A percentile compares a stretch with the other conserved stretches of the same genome.
phyloP scores from a whole-genome alignment of 2,888 invertebrate species.

The Drosophila ustulata region DNA sequence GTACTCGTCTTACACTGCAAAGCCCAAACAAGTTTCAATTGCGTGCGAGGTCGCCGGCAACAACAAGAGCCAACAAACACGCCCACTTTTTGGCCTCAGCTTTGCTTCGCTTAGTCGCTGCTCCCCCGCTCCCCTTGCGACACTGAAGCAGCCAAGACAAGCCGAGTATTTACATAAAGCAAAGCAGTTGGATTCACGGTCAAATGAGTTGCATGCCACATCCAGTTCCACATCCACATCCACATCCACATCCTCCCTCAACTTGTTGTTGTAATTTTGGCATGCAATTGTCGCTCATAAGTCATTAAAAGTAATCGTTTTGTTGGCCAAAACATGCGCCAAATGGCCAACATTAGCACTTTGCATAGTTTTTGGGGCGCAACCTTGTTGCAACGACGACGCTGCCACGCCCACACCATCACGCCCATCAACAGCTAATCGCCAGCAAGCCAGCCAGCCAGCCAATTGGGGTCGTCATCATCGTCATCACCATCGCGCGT shows the following conservation, averaged over 20 bases:
- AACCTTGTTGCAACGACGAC: conserved; percentile 62
- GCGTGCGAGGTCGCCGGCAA: conserved; percentile 68
- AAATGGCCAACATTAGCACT: conserved; percentile 76
- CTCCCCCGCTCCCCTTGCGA: conserved; percentile 4
- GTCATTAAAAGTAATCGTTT: conserved; percentile 79
- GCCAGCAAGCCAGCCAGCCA: conserved; percentile 13
- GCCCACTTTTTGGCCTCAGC: conserved; percentile 53
- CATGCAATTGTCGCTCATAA: conserved; percentile 74
- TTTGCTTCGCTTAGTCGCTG: conserved; percentile 31
- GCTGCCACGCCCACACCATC: neutral
- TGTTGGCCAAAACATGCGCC: conserved; percentile 75
- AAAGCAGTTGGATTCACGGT: conserved; percentile 60
- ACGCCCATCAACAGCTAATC: conserved; percentile 38
- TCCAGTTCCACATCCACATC: conserved; percentile 12
- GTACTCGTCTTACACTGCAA: conserved; percentile 17
- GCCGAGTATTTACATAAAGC: conserved; percentile 42
- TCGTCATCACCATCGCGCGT: conserved; percentile 41
- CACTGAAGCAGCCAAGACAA: conserved; percentile 30
- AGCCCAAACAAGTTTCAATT: conserved; percentile 52
- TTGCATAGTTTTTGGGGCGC: conserved; percentile 52
- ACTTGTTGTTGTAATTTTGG: conserved; percentile 33
- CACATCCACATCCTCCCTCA: conserved; percentile 23
- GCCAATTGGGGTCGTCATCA: conserved; percentile 58
- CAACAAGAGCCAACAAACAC: conserved; percentile 23
- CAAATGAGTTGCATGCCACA: conserved; percentile 65